Base-by-base conservation (phyloP, 1,140 invertebrate genomes). In the Bursaphelenchus mucronatus region DNA sequence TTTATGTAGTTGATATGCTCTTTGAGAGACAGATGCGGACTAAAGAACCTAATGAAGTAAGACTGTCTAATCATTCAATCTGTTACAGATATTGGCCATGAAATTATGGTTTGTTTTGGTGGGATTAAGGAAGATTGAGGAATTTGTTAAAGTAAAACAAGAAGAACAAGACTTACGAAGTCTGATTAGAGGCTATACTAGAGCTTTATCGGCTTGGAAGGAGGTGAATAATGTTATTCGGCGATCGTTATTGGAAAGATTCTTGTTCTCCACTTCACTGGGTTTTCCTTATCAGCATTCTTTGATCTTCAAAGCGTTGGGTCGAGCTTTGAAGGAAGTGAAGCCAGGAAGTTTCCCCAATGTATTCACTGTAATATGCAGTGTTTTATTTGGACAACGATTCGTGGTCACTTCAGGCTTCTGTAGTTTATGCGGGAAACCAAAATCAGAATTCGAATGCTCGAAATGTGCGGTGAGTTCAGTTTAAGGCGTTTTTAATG, bases 371-470 rank as follows among this genome's bases (percentile, higher is more conserved):
- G 86, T 95, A 7, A 85, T 98, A n/a, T 87, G 86, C 41, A 87
- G 88, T 51, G 88, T 88, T 9, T 88, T 97, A 17, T 94, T 94
- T 82, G 94, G 94, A 8, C 82, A 80, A 63, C 61, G 88, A 75
- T 89, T 88, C 0, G 86, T 87, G 46, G 19, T n/a, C 47, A 86
- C 83, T 47, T 84, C 88, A 8, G 84, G 87, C 40, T 86, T 87
- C 58, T 98, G 94, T 82, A 86, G 86, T 40, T 90, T 92, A 0
- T 98, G 94, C 82, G 89, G 89, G 0, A 89, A 93, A 76, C 88
- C 91, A 63, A 89, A 90, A 71, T 89, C 90, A 8, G 85, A 87
- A 8, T 95, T 94, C 79, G 92, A 92, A 82, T 97, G 94, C 82
- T 89, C 90, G n/a, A 90, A 90, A 79, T 97, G 94, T 82, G 94